A percentile compares a stretch with the other conserved stretches of the same genome.
Conservation (phyloP, 2,888 invertebrate species). For the Chloroclysta siterata region DNA sequence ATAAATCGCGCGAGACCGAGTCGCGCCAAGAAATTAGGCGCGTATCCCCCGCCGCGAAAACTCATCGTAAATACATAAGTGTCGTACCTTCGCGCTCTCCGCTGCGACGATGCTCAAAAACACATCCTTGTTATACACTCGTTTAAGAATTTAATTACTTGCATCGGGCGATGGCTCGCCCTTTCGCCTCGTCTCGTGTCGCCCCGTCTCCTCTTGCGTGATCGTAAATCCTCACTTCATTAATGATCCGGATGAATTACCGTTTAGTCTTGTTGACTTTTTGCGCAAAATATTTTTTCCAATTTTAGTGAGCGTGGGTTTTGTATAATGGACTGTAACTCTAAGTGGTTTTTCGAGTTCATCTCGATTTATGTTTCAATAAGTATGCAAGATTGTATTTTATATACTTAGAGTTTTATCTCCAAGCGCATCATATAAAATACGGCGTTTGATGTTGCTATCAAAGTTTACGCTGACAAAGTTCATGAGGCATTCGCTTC, state of each 20-base stretch:
- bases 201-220: constrained; percentile 60
- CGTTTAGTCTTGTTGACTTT: constrained; percentile 75
- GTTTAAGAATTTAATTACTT: constrained; percentile 83
- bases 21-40: constrained; percentile 82
- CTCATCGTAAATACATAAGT: constrained; percentile 78
- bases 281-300: constrained; percentile 69
- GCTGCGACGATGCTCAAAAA: constrained; percentile 68
- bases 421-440: constrained; percentile 59
- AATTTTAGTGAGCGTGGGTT: constrained; percentile 72
- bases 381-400: constrained; percentile 68
- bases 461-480: constrained; percentile 47
- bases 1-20: constrained; percentile 82
- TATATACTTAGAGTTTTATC: constrained; percentile 60
- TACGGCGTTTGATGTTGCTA: constrained; percentile 50
- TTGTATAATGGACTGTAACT: constrained; percentile 69
- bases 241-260: constrained; percentile 81
- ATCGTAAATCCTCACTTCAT: constrained; percentile 80
- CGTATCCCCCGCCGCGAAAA: constrained; percentile 81
- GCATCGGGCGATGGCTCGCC: constrained; percentile 66
- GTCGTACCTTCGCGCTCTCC: constrained; percentile 65
- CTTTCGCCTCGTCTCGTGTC: constrained; percentile 50
- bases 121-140: constrained; percentile 81
- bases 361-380: constrained; percentile 75
- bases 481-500: constrained; percentile 29
- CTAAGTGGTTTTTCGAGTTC: constrained; percentile 77